Conservation (phyloP, 2,797 vertebrate species). For the Stomatorhinus walkeri region DNA sequence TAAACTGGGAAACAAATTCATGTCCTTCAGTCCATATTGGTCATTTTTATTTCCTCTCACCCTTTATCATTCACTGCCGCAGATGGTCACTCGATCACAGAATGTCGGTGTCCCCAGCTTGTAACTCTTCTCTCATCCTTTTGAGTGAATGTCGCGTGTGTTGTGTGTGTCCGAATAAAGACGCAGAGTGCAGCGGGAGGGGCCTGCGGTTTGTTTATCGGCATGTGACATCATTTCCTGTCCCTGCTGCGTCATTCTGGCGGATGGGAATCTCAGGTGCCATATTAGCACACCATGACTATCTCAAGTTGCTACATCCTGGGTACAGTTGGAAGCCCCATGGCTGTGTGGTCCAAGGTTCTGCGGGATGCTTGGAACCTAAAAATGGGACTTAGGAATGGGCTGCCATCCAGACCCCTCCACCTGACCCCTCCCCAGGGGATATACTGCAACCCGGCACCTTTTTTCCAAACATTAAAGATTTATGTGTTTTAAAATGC, state of each 20-base stretch:
- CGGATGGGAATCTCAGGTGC: slow-evolving; percentile 8
- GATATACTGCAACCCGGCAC: background rate
- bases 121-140: background rate
- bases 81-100: background rate
- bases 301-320: background rate
- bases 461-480: background rate
- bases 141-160: background rate
- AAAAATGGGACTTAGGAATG: slow-evolving; percentile 4
- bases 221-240: background rate
- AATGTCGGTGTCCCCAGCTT: background rate
- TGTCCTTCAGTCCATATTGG: background rate
- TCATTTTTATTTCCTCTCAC: background rate
- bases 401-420: background rate
- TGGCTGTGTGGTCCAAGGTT: background rate
- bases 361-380: background rate
- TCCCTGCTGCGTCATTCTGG: background rate
- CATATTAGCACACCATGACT: background rate
- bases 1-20: background rate
- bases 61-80: background rate
- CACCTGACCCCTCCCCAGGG: background rate
- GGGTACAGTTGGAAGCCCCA: slow-evolving; percentile 3
- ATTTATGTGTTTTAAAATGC: background rate
- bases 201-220: background rate
- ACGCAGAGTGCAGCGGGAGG: background rate
- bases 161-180: background rate